phyloP scores from a whole-genome alignment of 1,140 invertebrate genomes.

The Dinothrombium tinctorium region DNA sequence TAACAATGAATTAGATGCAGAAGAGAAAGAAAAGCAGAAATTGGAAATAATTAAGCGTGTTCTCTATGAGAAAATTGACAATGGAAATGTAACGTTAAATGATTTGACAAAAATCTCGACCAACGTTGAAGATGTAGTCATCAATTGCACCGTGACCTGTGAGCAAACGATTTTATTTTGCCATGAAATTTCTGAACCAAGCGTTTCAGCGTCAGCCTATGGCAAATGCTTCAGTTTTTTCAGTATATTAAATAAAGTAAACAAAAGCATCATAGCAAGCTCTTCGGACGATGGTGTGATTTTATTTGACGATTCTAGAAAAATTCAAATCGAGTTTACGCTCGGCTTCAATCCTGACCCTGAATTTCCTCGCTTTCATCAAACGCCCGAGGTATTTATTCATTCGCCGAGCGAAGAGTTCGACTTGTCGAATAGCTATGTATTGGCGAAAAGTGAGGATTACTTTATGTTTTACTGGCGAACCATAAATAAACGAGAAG shows the following conservation, averaged over 20 bases:
- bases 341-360: not conserved
- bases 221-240: not conserved
- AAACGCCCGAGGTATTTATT: no score
- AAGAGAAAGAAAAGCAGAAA: not conserved
- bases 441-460: not conserved
- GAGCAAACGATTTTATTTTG: not conserved
- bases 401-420: not conserved
- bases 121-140: not conserved
- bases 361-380: not conserved
- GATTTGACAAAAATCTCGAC: not conserved
- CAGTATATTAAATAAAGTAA: not conserved
- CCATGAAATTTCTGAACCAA: not conserved
- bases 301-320: not conserved
- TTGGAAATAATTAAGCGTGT: not conserved
- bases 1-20: not conserved
- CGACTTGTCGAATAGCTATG: not conserved
- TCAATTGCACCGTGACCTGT: not conserved
- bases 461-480: not conserved
- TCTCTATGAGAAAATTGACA: not conserved
- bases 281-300: not conserved
- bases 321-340: not conserved
- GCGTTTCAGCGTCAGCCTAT: not conserved
- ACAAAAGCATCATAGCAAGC: no score
- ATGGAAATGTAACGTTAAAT: not conserved
- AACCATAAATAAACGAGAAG: not conserved